Evolutionary conservation across 1,140 invertebrate species (phyloP), one percentile per base, ranked within the genome.

Genomic region (Drosophila sp.): DNA sequence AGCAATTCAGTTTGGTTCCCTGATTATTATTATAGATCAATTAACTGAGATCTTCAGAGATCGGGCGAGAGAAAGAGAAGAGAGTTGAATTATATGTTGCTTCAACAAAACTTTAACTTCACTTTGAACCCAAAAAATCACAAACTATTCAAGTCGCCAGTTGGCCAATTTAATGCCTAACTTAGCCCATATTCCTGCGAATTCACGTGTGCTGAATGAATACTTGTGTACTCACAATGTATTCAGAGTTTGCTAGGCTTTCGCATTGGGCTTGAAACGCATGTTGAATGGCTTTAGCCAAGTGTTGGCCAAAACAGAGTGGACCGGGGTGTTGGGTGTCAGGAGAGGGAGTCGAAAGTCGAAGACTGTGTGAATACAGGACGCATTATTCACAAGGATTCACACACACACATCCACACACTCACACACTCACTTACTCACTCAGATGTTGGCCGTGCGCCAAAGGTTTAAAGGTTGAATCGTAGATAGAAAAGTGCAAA

Each of bases 381-480:
- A 27, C 5, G 21, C 18, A 13, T n/a, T 11, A 48, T 25, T 53
- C 14, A 27, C n/a, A 7, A 38, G 21, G 34, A 21, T 29, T 14
- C 14, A 7, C 11, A 21, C 16, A 29, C 27, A 6, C 25, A 5
- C 25, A n/a, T n/a, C n/a, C n/a, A n/a, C n/a, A n/a, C n/a, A n/a
- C n/a, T n/a, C n/a, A n/a, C n/a, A n/a, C n/a, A n/a, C n/a, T n/a
- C n/a, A n/a, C n/a, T n/a, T n/a, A n/a, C n/a, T n/a, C n/a, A n/a
- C n/a, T n/a, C n/a, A n/a, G n/a, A n/a, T 21, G 50, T 34, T 56
- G 62, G 69, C 61, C 50, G 43, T 18, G 25, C 46, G 46, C 70
- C 63, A 66, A 61, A 3, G 56, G 48, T 27, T 62, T 69, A 62
- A 73, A 69, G 70, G 70, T 59, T 54, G 11, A 67, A 7, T 5